Evolutionary conservation across 2,113 vertebrate genomes (phyloP).

Genomic region (Tachysurus fulvidraco): DNA sequence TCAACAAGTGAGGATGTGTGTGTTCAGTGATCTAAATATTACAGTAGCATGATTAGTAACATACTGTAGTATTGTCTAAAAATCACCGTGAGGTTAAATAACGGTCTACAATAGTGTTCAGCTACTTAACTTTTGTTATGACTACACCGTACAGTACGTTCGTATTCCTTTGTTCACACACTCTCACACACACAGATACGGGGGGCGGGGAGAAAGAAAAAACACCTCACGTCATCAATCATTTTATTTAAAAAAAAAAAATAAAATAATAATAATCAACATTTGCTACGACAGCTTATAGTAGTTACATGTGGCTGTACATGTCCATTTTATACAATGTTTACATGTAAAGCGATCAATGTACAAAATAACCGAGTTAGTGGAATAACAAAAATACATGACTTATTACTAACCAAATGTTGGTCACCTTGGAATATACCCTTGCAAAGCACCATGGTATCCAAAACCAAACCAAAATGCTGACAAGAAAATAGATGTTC

Average conservation of each 20-base stretch:
- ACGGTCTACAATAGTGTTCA: neutral
- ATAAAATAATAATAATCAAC: constrained; percentile 79
- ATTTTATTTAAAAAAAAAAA: constrained; percentile 89
- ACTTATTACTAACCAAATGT: constrained; percentile 82
- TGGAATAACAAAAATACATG: constrained; percentile 67
- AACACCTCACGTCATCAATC: constrained; percentile 70
- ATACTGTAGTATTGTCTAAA: neutral
- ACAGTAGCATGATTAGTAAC: too few species aligned
- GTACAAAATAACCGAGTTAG: constrained; percentile 77
- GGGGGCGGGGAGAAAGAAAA: too few species aligned
- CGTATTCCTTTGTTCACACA: neutral
- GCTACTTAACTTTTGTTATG: neutral
- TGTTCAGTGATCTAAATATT: too few species aligned
- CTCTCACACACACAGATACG: too few species aligned
- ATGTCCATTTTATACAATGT: constrained; percentile 81
- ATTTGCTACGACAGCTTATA: constrained; percentile 93
- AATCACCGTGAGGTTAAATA: neutral
- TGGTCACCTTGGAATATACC: constrained; percentile 86
- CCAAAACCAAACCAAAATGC: constrained; percentile 48
- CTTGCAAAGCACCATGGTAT: constrained; percentile 84
- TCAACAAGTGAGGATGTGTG: too few species aligned
- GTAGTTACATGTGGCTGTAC: constrained; percentile 84
- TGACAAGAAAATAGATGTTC: constrained; percentile 16
- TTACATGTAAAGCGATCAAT: constrained; percentile 85
- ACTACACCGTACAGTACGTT: neutral